Conservation (phyloP, 2,113 vertebrate genomes). For the Embiotoca jacksoni region DNA sequence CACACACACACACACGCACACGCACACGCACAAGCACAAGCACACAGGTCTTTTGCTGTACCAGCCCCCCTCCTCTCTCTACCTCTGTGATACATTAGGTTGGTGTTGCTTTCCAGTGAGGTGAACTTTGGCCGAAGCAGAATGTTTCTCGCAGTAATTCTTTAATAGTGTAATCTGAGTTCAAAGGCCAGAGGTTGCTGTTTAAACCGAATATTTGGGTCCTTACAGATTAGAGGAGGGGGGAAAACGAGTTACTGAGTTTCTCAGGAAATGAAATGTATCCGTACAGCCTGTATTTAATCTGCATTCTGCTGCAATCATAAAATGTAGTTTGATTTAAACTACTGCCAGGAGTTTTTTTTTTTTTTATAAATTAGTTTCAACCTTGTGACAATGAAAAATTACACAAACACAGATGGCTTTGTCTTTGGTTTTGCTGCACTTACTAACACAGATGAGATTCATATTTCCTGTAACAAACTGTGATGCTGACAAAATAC, state of each 20-base stretch:
- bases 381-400: background rate
- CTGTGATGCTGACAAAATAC: slow-evolving; percentile 56
- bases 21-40: too few relatives aligned
- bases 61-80: background rate
- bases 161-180: slow-evolving; percentile 71
- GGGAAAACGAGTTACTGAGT: background rate
- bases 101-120: slow-evolving; percentile 56
- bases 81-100: slow-evolving; percentile 66
- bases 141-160: slow-evolving; percentile 65
- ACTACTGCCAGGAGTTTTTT: background rate
- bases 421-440: slow-evolving; percentile 15
- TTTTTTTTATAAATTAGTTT: slow-evolving; percentile 5
- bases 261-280: slow-evolving; percentile 5
- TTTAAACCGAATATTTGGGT: slow-evolving; percentile 48
- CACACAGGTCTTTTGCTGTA: slow-evolving; percentile 1
- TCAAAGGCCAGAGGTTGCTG: slow-evolving; percentile 53
- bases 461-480: slow-evolving; percentile 35
- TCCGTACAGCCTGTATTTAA: background rate
- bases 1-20: background rate
- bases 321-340: background rate
- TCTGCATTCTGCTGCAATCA: background rate
- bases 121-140: slow-evolving; percentile 75
- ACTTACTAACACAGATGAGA: background rate
- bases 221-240: background rate
- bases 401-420: background rate